Conservation (phyloP, 2,888 invertebrate genomes). For the Hirtodrosophila trivittata region DNA sequence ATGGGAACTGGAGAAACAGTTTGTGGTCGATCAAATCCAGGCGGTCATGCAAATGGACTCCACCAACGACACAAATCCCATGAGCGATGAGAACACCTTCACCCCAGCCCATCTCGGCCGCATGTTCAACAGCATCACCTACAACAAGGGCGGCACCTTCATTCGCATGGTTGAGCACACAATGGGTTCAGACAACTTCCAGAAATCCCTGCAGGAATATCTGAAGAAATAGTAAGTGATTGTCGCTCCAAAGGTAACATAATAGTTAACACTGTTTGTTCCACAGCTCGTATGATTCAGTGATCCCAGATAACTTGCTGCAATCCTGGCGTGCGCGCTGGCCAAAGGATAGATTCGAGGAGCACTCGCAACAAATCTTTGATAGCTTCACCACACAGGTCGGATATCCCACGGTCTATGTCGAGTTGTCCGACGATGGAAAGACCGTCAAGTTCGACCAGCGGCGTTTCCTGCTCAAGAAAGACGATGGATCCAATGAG, state of each 20-base stretch:
- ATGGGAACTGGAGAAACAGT: slow-evolving; percentile 88
- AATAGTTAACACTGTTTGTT: not conserved
- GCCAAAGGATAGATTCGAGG: slow-evolving; percentile 63
- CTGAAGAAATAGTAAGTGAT: slow-evolving; percentile 81
- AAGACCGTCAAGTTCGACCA: slow-evolving; percentile 67
- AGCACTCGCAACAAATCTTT: slow-evolving; percentile 73
- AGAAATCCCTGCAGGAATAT: slow-evolving; percentile 85
- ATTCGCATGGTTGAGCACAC: slow-evolving; percentile 89
- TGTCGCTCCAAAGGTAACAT: not conserved
- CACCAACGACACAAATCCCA: slow-evolving; percentile 85
- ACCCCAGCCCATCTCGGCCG: slow-evolving; percentile 86
- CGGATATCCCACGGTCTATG: slow-evolving; percentile 88
- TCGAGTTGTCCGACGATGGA: slow-evolving; percentile 67
- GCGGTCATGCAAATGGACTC: slow-evolving; percentile 86
- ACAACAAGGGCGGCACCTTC: slow-evolving; percentile 88
- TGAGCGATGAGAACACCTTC: slow-evolving; percentile 85
- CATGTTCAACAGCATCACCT: slow-evolving; percentile 88
- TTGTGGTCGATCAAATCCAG: slow-evolving; percentile 89
- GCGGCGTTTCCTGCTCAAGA: slow-evolving; percentile 79
- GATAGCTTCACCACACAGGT: slow-evolving; percentile 87
- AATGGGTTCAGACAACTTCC: slow-evolving; percentile 85
- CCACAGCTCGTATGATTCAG: slow-evolving; percentile 75
- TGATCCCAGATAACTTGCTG: slow-evolving; percentile 85
- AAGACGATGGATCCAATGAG: slow-evolving; percentile 54
- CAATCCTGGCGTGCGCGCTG: slow-evolving; percentile 82